Percentiles rank a stretch among this genome's conserved stretches.
Evolutionary conservation across 2,797 vertebrate genomes (phyloP).

Genomic region (Peromyscus eremicus): DNA sequence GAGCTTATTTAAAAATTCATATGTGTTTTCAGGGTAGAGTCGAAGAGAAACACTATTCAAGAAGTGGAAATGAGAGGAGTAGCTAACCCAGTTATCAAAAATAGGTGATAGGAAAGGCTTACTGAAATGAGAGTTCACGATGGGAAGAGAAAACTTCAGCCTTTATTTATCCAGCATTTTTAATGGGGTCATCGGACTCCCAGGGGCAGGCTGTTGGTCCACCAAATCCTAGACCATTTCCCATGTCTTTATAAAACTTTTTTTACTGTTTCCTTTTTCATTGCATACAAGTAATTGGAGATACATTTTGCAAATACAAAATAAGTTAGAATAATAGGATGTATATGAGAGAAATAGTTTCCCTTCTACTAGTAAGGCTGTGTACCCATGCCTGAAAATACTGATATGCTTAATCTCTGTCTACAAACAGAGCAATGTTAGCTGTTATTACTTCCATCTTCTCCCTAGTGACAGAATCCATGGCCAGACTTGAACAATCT

Average conservation of each 20-base stretch:
- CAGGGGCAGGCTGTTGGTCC: not conserved
- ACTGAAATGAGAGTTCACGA: constrained; percentile 8
- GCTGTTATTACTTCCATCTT: not conserved
- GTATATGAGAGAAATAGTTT: not conserved
- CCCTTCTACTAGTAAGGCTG: not conserved
- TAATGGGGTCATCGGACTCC: not conserved
- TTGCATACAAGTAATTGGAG: not conserved
- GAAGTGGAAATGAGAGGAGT: constrained; percentile 40
- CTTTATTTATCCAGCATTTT: not conserved
- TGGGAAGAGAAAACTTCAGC: not conserved
- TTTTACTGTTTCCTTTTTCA: not conserved
- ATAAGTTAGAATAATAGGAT: not conserved
- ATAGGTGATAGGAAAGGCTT: not conserved
- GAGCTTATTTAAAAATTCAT: constrained; percentile 56
- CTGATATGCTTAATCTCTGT: not conserved
- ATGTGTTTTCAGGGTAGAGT: constrained; percentile 45
- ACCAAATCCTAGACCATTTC: not conserved
- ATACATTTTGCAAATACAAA: not conserved
- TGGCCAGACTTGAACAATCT: not conserved
- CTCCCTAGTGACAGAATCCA: not conserved
- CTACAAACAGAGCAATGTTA: not conserved
- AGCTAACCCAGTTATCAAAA: constrained; percentile 51
- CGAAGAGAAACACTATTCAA: constrained; percentile 1
- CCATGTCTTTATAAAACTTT: not conserved
- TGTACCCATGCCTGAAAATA: not conserved